phyloP scores from a whole-genome alignment of 1,140 invertebrate genomes.

The Drosophila setifemur region DNA sequence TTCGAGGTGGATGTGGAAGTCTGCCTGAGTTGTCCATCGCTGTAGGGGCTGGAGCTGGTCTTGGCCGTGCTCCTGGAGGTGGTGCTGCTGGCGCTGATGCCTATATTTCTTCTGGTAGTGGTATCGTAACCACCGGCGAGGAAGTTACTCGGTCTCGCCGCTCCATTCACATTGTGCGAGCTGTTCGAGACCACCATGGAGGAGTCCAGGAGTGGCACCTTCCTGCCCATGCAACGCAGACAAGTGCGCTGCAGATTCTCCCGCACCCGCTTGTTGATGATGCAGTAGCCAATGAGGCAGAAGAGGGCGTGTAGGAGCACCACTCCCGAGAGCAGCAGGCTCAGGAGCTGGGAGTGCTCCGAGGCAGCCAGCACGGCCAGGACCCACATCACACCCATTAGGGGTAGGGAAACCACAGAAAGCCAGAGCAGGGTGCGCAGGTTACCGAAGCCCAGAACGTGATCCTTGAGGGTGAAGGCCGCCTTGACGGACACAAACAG shows the following conservation, averaged over 20 bases:
- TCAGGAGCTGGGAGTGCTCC: constrained; percentile 89
- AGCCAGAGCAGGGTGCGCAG: constrained; percentile 93
- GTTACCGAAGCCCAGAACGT: constrained; percentile 95
- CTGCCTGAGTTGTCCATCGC: constrained; percentile 90
- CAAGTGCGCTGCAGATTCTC: constrained; percentile 86
- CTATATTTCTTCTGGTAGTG: constrained; percentile 89
- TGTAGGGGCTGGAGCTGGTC: constrained; percentile 95
- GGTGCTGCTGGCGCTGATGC: constrained; percentile 97
- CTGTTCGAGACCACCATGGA: constrained; percentile 88
- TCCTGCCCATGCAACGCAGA: constrained; percentile 91
- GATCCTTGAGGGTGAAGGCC: constrained; percentile 94
- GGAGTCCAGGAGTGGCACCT: constrained; percentile 90
- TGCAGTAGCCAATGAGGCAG: constrained; percentile 91
- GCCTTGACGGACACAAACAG: constrained; percentile 93
- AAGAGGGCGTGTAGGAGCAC: constrained; percentile 89
- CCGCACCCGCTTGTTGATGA: constrained; percentile 90
- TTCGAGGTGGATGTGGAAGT: constrained; percentile 92
- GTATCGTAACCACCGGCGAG: constrained; percentile 81
- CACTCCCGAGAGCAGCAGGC: constrained; percentile 88
- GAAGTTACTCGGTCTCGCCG: constrained; percentile 82
- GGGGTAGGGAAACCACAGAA: constrained; percentile 89
- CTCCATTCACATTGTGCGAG: constrained; percentile 88
- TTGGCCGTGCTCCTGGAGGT: constrained; percentile 97
- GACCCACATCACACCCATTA: constrained; percentile 91
- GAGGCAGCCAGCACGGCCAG: constrained; percentile 91